Base-by-base conservation (phyloP, 37 sponge, comb jelly and placozoan genomes). In the Dysidea cf. avara region DNA sequence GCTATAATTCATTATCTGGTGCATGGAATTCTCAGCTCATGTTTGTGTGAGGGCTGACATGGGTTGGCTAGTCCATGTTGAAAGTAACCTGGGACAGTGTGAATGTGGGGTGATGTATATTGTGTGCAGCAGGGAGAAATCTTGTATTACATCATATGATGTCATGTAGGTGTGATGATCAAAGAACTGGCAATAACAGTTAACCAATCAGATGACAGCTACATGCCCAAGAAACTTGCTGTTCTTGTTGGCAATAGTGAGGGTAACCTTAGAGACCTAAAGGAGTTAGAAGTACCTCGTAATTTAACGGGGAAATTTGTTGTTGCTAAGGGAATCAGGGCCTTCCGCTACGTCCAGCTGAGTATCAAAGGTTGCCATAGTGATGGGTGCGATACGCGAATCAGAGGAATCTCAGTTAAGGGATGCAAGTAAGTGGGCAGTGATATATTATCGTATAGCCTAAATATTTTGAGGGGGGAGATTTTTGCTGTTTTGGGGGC, bases 311-410 rank as follows among this genome's bases (percentile, higher is more conserved):
- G 91, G 0, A 64, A 61, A 30, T 64, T 70, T 36, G 46, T 68
- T 17, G 56, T 90, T 1, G 37, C 77, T 18, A 38, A 39, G 32
- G 76, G 66, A n/a, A 31, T 90, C 7, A 14, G 68, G 50, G 32
- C 51, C 14, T 90, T 77, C 60, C 70, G 66, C 7, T 81, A 65
- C 38, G 38, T 86, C 22, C 92, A 94, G 56, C 53, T 94, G 58
- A 89, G 85, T 77, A 75, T 94, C 51, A 71, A 31, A 35, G 71
- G 80, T 43, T 94, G 94, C 56, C 83, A 88, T 48, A 81, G 80
- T 36, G 94, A 89, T 34, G 94, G 94, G 35, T 94, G 94, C 64
- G 94, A 94, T 64, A 71, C 73, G 16, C 53, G 83, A 16, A 40
- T 94, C 20, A 61, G 90, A 56, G 87, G 87, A 21, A 64, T 94